These are phyloP conservation scores for Cephus cinctus DNA, from an alignment of 1,140 invertebrate genomes.

Conservation along the genomic window DNA sequence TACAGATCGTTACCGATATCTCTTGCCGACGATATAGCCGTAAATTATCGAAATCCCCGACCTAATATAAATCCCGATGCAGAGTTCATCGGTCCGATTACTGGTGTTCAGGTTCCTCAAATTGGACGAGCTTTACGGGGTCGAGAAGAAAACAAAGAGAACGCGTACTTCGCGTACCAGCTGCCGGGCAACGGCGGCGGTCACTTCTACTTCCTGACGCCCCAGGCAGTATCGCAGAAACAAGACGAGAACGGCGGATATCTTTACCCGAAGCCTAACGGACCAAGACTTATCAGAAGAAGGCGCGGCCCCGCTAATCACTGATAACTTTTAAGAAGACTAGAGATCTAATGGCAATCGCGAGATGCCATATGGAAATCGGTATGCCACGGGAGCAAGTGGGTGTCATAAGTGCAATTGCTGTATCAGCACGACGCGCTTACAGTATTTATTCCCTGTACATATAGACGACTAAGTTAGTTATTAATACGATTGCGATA, in stretches of 20 bases:
- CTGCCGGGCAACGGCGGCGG: constrained; percentile 67
- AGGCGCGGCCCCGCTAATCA: constrained; percentile 42
- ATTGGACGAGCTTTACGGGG: no score
- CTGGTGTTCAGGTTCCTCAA: constrained; percentile 29
- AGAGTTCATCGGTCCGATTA: constrained; percentile 49
- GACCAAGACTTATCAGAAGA: constrained; percentile 51
- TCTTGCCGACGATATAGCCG: constrained; percentile 50
- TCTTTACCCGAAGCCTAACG: constrained; percentile 47
- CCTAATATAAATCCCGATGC: constrained; percentile 58
- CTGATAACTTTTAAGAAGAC: constrained; percentile 19
- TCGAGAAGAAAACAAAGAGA: constrained; percentile 36
- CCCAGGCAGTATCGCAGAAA: constrained; percentile 59
- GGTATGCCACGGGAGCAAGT: not conserved
- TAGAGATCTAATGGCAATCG: constrained; percentile 16
- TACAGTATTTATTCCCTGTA: constrained; percentile 41
- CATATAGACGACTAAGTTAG: constrained; percentile 33
- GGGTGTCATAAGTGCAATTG: constrained; percentile 13
- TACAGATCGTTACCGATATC: constrained; percentile 43
- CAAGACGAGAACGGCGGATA: constrained; percentile 43
- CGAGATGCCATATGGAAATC: constrained; percentile 29
- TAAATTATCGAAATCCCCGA: constrained; percentile 57
- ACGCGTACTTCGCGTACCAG: constrained; percentile 66
- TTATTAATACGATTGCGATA: constrained; percentile 21
- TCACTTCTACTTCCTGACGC: constrained; percentile 76
- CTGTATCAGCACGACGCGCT: constrained; percentile 16